These are phyloP conservation scores for Mionectes macconnelli DNA, from an alignment of 2,113 vertebrate genomes.

Conservation along the genomic window DNA sequence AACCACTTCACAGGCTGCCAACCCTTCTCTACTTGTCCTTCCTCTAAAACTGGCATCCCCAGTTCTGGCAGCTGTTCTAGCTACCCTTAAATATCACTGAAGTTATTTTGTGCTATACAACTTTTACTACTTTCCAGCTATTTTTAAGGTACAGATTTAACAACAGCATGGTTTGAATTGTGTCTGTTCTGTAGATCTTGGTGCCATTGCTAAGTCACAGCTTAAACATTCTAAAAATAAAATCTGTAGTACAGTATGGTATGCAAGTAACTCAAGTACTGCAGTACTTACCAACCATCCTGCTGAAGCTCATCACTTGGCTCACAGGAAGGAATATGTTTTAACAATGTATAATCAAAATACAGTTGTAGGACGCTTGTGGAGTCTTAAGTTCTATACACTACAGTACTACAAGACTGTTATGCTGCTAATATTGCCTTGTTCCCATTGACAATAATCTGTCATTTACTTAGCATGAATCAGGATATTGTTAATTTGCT, in stretches of 20 bases:
- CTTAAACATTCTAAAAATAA: background rate
- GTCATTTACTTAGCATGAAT: background rate
- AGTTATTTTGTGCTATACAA: background rate
- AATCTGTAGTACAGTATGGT: background rate
- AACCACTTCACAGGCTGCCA: background rate
- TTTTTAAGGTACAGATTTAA: background rate
- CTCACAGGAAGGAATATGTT: background rate
- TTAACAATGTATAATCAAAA: background rate
- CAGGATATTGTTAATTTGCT: background rate
- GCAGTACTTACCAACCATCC: background rate
- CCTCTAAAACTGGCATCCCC: background rate
- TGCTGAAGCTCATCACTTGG: background rate
- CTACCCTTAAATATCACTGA: background rate
- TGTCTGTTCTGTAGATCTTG: background rate
- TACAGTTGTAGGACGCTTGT: background rate
- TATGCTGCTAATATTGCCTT: background rate
- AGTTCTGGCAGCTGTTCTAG: background rate
- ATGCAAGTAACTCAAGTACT: background rate
- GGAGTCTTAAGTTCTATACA: background rate
- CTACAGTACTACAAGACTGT: background rate
- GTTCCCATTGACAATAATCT: background rate
- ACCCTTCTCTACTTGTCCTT: background rate
- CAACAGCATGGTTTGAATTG: background rate
- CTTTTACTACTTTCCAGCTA: background rate
- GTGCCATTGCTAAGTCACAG: background rate